A percentile compares a stretch with the other conserved stretches of the same genome.
Evolutionary conservation across 64 coral and sea anemone genomes (phyloP).

Genomic region (Platygyra sinensis): DNA sequence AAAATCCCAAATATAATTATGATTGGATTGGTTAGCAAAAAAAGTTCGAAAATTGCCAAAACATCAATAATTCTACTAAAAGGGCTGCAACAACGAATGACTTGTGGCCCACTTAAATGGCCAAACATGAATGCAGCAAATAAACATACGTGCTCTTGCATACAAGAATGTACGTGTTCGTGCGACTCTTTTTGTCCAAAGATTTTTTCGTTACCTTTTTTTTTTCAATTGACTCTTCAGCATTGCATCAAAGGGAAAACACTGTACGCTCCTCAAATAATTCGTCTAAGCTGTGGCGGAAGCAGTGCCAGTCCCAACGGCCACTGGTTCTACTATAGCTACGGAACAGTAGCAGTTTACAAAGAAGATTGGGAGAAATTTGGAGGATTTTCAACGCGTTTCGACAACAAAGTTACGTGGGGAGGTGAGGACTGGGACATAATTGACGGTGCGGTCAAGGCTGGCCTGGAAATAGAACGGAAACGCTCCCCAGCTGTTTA

Average conservation of each 20-base stretch:
- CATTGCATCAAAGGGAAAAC: conserved; percentile 68
- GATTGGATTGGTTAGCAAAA: too few relatives aligned
- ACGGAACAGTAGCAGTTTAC: conserved; percentile 51
- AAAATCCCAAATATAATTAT: too few relatives aligned
- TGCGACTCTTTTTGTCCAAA: too few relatives aligned
- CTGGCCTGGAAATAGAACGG: conserved; percentile 50
- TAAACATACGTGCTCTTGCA: too few relatives aligned
- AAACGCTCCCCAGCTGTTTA: conserved; percentile 23
- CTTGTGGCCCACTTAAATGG: too few relatives aligned
- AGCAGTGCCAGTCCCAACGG: not conserved
- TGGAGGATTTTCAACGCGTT: conserved; percentile 36
- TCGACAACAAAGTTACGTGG: conserved; percentile 17
- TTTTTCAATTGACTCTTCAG: not conserved
- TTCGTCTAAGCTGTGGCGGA: conserved; percentile 43
- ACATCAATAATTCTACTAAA: too few relatives aligned
- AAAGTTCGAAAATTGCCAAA: too few relatives aligned
- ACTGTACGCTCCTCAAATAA: conserved; percentile 52
- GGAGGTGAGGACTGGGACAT: conserved; percentile 72
- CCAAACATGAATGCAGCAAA: too few relatives aligned
- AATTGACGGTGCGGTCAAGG: conserved; percentile 47
- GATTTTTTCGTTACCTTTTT: too few relatives aligned
- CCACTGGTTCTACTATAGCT: conserved; percentile 61
- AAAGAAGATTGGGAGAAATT: conserved; percentile 67
- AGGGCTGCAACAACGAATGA: too few relatives aligned
- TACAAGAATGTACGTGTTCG: too few relatives aligned